Conservation (phyloP, 2,113 vertebrate species). For the Myrmecophaga tridactyla region DNA sequence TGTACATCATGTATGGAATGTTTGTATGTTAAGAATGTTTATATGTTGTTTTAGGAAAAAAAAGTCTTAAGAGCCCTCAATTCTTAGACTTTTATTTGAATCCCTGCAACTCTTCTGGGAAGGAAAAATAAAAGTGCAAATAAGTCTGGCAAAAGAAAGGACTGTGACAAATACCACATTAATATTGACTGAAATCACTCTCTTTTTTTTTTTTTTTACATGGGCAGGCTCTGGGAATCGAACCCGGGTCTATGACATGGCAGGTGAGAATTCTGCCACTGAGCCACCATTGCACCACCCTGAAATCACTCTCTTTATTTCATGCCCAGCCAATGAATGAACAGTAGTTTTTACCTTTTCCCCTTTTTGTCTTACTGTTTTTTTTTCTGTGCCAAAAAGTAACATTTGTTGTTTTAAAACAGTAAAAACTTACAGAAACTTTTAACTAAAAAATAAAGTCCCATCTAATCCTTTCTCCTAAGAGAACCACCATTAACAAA, state of each 20-base stretch:
- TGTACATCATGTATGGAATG: too few species aligned
- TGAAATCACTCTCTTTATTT: not conserved
- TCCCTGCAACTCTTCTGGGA: not conserved
- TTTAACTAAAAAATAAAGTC: not conserved
- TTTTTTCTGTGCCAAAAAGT: slow-evolving; percentile 4
- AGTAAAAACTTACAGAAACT: not conserved
- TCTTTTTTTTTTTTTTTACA: too few species aligned
- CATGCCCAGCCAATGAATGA: not conserved
- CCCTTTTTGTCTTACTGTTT: not conserved
- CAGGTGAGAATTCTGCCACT: too few species aligned
- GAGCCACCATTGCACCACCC: too few species aligned
- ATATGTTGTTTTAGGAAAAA: too few species aligned
- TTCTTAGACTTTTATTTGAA: too few species aligned
- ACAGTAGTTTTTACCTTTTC: not conserved
- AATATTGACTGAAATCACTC: not conserved
- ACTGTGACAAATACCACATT: not conserved
- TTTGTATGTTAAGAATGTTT: too few species aligned
- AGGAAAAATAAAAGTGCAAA: not conserved
- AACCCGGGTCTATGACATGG: too few species aligned
- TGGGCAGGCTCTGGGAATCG: too few species aligned
- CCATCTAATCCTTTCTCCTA: not conserved
- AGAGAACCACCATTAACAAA: not conserved
- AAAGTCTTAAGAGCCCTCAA: too few species aligned
- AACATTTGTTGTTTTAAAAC: not conserved
- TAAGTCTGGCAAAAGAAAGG: not conserved